phyloP scores from a whole-genome alignment of 2,113 vertebrate species.

The Forbesichthys papilliferus region DNA sequence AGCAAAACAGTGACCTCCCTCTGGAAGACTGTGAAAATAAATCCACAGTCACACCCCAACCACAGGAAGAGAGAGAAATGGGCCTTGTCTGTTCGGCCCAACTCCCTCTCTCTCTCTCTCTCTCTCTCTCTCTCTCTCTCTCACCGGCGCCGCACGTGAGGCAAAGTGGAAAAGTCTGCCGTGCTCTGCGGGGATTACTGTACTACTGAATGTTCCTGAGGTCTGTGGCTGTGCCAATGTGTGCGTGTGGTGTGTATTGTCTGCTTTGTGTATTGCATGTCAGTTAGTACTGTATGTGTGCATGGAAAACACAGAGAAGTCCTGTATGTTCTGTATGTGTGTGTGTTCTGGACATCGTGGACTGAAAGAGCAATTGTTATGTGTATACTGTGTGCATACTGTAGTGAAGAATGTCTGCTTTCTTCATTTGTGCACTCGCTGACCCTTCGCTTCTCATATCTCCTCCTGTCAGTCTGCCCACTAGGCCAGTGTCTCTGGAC shows the following conservation, averaged over 20 bases:
- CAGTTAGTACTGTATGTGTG: background rate
- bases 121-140: conserved; percentile 19
- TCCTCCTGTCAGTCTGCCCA: conserved; percentile 67
- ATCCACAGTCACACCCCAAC: conserved; percentile 62
- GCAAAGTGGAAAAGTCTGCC: conserved; percentile 60
- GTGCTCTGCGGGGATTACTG: conserved; percentile 7
- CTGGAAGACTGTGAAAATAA: conserved; percentile 68
- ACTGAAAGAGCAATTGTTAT: conserved; percentile 30
- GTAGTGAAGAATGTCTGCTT: conserved; percentile 51
- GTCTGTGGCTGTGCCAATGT: background rate
- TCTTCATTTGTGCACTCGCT: conserved; percentile 46
- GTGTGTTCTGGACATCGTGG: background rate
- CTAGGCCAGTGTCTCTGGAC: conserved; percentile 64
- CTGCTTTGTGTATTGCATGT: background rate
- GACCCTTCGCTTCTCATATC: conserved; percentile 20
- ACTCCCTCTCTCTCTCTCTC: conserved; percentile 9
- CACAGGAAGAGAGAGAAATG: conserved; percentile 62
- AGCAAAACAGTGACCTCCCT: conserved; percentile 67
- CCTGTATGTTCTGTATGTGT: background rate
- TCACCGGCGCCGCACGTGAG: conserved; percentile 47
- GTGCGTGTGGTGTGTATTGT: background rate
- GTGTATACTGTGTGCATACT: conserved; percentile 8
- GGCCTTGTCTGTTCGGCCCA: conserved; percentile 37
- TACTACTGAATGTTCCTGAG: background rate
- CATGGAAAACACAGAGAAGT: background rate